A percentile compares a stretch with the other conserved stretches of the same genome.
Conservation (phyloP, 1,140 invertebrate species). For the Helicoverpa zea region DNA sequence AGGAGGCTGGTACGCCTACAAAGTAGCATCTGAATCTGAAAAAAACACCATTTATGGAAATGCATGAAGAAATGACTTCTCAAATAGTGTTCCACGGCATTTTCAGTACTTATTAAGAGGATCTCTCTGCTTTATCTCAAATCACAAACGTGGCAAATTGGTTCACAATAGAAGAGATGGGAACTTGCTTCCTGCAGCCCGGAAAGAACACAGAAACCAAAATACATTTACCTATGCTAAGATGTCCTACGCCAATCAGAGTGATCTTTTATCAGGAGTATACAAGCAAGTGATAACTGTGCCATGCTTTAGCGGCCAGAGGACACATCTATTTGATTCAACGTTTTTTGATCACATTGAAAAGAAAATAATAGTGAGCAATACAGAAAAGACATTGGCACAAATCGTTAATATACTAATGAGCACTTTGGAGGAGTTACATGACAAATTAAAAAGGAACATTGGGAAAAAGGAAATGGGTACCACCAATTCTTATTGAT, state of each 20-base stretch:
- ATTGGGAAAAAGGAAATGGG: no score
- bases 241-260: neutral
- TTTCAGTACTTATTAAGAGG: slow-evolving; percentile 21
- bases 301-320: neutral
- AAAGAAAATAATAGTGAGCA: neutral
- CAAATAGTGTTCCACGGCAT: slow-evolving; percentile 18
- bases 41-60: neutral
- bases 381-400: neutral
- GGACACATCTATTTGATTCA: neutral
- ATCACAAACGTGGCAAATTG: neutral
- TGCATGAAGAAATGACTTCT: neutral
- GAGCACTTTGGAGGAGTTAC: neutral
- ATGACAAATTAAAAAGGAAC: neutral
- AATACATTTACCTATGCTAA: neutral
- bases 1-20: neutral
- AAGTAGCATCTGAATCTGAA: neutral
- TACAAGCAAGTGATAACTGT: neutral
- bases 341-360: neutral
- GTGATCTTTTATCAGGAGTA: neutral
- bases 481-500: no score
- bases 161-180: slow-evolving; percentile 15
- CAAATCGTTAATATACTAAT: neutral
- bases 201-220: neutral
- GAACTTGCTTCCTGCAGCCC: neutral
- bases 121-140: neutral